Base-by-base conservation (phyloP, 1,140 invertebrate species). In the Lucilia sericata region DNA sequence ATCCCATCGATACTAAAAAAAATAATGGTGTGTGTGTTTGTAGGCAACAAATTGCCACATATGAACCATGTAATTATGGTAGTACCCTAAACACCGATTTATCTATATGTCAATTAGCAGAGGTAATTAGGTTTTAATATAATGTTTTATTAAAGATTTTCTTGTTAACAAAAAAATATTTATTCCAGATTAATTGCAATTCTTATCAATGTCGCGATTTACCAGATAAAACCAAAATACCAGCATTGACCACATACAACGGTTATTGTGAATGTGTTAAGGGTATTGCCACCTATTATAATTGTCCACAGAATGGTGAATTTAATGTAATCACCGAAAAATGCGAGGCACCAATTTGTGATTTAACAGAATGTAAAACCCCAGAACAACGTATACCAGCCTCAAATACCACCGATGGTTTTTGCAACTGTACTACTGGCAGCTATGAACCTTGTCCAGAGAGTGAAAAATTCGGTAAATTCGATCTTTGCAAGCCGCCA, bases 351-450 rank as follows among this genome's bases (percentile, higher is more conserved):
- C 76, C 76, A 4, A n/a, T 21, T 19, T 70, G 65, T 25, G n/a
- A 19, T 70, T 21, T 70, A 70, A 5, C n/a, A 0, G 25, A 70
- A 10, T 70, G 65, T 21, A 25, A 7, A 10, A 5, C 7, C 9
- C 60, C 60, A 21, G 12, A 14, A 8, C 0, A 17, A 12, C 2
- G 13, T 1, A 12, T 55, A 13, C 51, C 51, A 70, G 65, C 65
- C 7, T 7, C n/a, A 5, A 21, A 21, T 70, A 70, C 65, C 0
- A 83, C 25, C 0, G 1, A 1, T 0, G 88, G 88, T 14, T 89
- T 86, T 19, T 89, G 88, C 14, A 2, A 82, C 3, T 89, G 88
- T 19, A 0, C 85, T 0, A 30, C 25, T 30, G 25, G 82, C 83
- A 2, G 51, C 5, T 88, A 83, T 21, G 51, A 83, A 30, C 0